Base-by-base conservation (phyloP, 2,888 invertebrate genomes). In the Octodonta nipae region DNA sequence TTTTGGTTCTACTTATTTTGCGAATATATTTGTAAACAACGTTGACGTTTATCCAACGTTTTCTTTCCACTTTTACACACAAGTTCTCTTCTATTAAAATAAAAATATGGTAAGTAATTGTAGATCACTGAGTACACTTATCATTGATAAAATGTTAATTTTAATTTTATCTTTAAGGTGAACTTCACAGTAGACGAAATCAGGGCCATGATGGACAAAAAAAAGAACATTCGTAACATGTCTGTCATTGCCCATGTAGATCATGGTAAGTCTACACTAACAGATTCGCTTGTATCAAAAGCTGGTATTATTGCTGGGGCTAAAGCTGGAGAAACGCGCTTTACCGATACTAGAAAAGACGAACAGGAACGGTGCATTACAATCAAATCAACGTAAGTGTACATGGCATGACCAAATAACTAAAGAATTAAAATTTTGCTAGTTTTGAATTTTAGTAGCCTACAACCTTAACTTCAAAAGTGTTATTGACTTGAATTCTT, bases 141-240 rank as follows among this genome's bases (percentile, higher is more conserved):
- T 17, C 11, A 8, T 22, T 13, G 3, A 8, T 13, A n/a, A n/a
- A n/a, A n/a, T n/a, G n/a, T n/a, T n/a, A n/a, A n/a, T n/a, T n/a
- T 15, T 15, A 22, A 3, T 26, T 15, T 10, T 22, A 3, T 15
- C 2, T 20, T 64, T 25, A 54, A 96, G 98, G 98, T 99, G 80
- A 98, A 99, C 81, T 99, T 99, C 70, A 98, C 96, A 49, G 89
- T 99, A 71, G 96, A 96, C 75, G 93, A 98, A 75, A 96, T 98
- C 75, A 88, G 98, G 71, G 72, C 60, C 64, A 89, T 99, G 83
- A 99, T 99, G 98, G 96, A 99, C 87, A 89, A 89, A 68, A 96
- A 96, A 76, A 76, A 75, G 73, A 99, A 99, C 66, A 98, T 99
- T 73, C 83, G 98, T 64, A 99, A 99, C 73, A 99, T 99, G 96